A percentile compares a stretch with the other conserved stretches of the same genome.
phyloP scores from a whole-genome alignment of 2,797 vertebrate species.

The Tadarida brasiliensis region DNA sequence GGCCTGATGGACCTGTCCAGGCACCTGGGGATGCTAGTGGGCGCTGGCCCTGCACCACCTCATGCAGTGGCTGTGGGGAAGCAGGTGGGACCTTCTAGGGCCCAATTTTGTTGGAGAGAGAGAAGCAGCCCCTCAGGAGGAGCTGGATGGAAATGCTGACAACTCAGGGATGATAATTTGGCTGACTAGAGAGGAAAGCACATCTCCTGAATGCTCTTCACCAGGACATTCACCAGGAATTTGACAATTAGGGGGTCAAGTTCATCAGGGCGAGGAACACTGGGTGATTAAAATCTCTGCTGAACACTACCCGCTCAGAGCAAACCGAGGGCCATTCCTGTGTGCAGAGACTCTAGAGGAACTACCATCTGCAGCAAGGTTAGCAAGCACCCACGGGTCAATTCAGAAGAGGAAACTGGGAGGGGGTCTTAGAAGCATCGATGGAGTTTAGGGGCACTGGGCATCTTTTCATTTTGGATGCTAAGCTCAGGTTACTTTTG shows the following conservation, averaged over 20 bases:
- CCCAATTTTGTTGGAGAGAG: background rate
- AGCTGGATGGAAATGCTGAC: background rate
- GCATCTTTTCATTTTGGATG: background rate
- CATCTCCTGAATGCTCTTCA: background rate
- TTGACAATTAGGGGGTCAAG: background rate
- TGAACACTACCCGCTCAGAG: background rate
- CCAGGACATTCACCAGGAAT: background rate
- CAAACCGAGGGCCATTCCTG: background rate
- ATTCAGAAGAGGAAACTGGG: background rate
- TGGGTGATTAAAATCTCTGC: background rate
- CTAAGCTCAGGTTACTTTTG: background rate
- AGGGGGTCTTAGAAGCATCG: background rate
- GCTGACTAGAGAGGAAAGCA: background rate
- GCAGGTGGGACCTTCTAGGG: background rate
- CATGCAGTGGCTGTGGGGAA: background rate
- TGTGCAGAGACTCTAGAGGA: background rate
- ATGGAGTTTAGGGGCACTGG: background rate
- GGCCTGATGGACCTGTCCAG: too few species aligned
- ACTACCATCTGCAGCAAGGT: too few species aligned
- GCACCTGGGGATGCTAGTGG: background rate
- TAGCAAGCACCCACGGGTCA: background rate
- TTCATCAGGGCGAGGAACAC: background rate
- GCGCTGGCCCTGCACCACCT: background rate
- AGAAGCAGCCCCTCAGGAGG: background rate
- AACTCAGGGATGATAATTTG: background rate